Percentiles rank a stretch among this genome's conserved stretches.
phyloP scores from a whole-genome alignment of 2,888 invertebrate species.

The Encarsia formosa region DNA sequence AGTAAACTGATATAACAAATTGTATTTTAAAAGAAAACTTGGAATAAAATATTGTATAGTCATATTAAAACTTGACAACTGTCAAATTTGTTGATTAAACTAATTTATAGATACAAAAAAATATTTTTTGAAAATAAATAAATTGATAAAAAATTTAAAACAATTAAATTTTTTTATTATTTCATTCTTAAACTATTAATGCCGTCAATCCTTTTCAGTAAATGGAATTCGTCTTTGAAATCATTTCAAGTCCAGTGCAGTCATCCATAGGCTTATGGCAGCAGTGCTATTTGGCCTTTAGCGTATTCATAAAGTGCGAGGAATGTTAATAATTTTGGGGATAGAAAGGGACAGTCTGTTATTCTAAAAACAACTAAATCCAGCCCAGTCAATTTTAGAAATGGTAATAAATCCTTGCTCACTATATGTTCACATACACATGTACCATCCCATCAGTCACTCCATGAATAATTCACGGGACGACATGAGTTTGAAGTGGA shows the following conservation, averaged over 20 bases:
- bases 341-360: conserved; percentile 32
- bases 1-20: conserved; percentile 5
- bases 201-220: conserved; percentile 46
- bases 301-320: conserved; percentile 28
- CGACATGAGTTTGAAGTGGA: conserved; percentile 10
- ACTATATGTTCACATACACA: conserved; percentile 34
- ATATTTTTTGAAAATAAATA: conserved; percentile 17
- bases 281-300: conserved; percentile 23
- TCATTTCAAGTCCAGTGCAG: conserved; percentile 16
- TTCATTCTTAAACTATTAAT: conserved; percentile 40
- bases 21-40: too few relatives aligned
- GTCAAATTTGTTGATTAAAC: conserved; percentile 9
- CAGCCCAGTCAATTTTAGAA: conserved; percentile 25
- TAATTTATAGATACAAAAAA: neutral
- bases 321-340: conserved; percentile 28
- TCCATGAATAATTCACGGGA: conserved; percentile 10
- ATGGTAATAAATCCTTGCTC: conserved; percentile 24
- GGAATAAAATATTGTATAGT: too few relatives aligned
- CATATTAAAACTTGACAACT: conserved; percentile 9
- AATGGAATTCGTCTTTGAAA: conserved; percentile 36
- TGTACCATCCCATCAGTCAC: conserved; percentile 30
- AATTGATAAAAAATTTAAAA: conserved; percentile 10
- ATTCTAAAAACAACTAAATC: conserved; percentile 36
- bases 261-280: conserved; percentile 22
- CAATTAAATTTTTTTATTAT: conserved; percentile 17